Evolutionary conservation across 1,140 invertebrate genomes (phyloP).

Genomic region (Oryctes rhinoceros): DNA sequence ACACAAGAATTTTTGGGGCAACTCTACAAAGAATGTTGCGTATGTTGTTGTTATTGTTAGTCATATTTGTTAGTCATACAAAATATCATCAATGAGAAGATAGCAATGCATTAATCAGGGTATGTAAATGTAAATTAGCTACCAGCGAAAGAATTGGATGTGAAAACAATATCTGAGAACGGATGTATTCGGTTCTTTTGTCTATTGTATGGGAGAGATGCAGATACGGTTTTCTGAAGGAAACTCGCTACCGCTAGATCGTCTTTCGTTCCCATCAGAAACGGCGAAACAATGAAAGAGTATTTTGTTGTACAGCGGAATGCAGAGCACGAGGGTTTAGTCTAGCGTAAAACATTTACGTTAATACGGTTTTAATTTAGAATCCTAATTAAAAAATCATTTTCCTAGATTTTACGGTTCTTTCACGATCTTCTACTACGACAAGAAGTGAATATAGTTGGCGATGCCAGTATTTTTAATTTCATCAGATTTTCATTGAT

Average conservation of each 20-base stretch:
- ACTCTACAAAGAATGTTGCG: no score
- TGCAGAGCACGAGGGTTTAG: background rate
- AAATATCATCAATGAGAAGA: background rate
- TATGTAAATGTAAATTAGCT: constrained; percentile 8
- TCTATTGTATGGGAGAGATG: constrained; percentile 32
- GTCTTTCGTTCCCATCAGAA: background rate
- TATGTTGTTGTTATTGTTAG: no score
- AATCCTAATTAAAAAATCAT: no score
- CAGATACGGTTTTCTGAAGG: background rate
- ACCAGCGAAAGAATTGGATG: constrained; percentile 5
- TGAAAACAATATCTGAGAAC: constrained; percentile 26
- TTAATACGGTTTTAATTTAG: no score
- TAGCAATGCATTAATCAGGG: background rate
- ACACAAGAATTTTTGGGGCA: no score
- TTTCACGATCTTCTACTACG: no score
- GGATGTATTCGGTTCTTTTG: constrained; percentile 29
- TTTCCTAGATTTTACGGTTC: no score
- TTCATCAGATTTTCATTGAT: no score
- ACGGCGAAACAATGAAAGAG: background rate
- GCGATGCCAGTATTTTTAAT: no score
- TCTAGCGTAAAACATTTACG: background rate
- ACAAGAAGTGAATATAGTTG: no score
- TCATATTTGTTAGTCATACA: no score
- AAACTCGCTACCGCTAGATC: background rate
- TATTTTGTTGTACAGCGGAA: background rate